Evolutionary conservation across 2,797 vertebrate species (phyloP).

Genomic region (Lerista edwardsae): DNA sequence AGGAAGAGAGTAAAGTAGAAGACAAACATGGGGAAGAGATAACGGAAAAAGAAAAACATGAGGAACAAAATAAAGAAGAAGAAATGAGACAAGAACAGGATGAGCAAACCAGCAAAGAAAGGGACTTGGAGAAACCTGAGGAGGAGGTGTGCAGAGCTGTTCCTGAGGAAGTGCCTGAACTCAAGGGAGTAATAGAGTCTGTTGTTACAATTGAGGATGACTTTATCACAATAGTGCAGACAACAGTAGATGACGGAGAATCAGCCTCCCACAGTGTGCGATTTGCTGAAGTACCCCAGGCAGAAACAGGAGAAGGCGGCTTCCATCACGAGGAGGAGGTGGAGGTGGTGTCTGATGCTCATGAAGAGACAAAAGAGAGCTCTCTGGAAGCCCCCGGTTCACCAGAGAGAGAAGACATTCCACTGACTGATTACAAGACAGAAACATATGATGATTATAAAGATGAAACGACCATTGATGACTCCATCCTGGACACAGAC

Average conservation of each 20-base stretch:
- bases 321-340: conserved; percentile 75
- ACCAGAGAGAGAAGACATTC: conserved; percentile 81
- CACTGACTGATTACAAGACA: conserved; percentile 85
- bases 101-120: conserved; percentile 57
- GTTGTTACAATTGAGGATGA: conserved; percentile 97
- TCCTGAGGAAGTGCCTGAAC: conserved; percentile 73
- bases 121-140: conserved; percentile 51
- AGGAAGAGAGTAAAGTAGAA: background rate
- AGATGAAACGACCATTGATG: conserved; percentile 97
- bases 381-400: conserved; percentile 80
- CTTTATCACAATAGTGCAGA: conserved; percentile 96
- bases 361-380: conserved; percentile 77
- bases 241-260: conserved; percentile 92
- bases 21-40: background rate
- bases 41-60: background rate
- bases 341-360: conserved; percentile 70
- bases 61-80: conserved; percentile 61
- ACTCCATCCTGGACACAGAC: conserved; percentile 96
- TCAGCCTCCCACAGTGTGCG: conserved; percentile 91
- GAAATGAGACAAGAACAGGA: conserved; percentile 60
- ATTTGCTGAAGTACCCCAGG: conserved; percentile 85
- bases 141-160: conserved; percentile 68
- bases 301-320: conserved; percentile 77
- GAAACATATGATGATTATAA: conserved; percentile 89
- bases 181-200: conserved; percentile 90